Evolutionary conservation across 2,113 vertebrate species (phyloP).

Genomic region (human): DNA sequence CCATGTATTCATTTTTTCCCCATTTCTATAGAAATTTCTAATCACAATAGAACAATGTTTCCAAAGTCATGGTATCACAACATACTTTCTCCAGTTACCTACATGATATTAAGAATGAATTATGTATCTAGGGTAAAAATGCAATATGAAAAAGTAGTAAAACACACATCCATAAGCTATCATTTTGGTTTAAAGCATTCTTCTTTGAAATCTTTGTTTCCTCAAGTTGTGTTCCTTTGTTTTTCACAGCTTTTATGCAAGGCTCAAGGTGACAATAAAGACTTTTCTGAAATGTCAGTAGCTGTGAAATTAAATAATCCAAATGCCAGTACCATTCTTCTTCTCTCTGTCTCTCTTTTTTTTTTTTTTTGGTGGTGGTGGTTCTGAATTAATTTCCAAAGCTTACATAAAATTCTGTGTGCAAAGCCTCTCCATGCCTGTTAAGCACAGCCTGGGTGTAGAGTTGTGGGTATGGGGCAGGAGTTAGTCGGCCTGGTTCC

Average conservation of each 20-base stretch:
- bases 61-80: background rate
- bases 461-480: background rate
- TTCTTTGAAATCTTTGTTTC: slow-evolving; percentile 60
- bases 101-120: slow-evolving; percentile 22
- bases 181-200: slow-evolving; percentile 51
- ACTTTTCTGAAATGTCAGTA: slow-evolving; percentile 70
- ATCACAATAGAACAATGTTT: slow-evolving; percentile 57
- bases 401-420: background rate
- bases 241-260: slow-evolving; percentile 49
- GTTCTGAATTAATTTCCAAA: slow-evolving; percentile 53
- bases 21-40: slow-evolving; percentile 49
- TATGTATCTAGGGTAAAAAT: slow-evolving; percentile 24
- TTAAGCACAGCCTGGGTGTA: background rate
- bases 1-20: slow-evolving; percentile 41
- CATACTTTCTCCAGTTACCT: background rate
- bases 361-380: background rate
- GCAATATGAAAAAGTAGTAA: background rate
- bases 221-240: slow-evolving; percentile 23
- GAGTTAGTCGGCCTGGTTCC: background rate
- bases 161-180: background rate
- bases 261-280: slow-evolving; percentile 48
- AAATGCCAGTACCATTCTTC: slow-evolving; percentile 43
- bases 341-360: background rate
- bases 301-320: slow-evolving; percentile 63
- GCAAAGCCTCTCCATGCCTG: background rate